phyloP scores from a whole-genome alignment of 2,888 invertebrate genomes.

The Onchidella celtica region DNA sequence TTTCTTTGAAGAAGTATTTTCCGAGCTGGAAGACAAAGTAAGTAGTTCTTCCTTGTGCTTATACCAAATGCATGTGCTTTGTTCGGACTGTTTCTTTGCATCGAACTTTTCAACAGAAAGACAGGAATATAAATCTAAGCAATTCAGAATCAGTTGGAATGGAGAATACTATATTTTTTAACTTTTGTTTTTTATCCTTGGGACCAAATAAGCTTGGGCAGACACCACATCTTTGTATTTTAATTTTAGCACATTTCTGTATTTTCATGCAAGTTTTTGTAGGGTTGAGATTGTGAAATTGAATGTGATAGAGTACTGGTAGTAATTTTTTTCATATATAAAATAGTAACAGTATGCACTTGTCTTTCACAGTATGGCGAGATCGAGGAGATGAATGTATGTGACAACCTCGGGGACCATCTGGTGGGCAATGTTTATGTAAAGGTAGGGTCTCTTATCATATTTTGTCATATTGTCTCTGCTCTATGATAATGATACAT shows the following conservation, averaged over 20 bases:
- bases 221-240: neutral
- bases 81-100: too few relatives aligned
- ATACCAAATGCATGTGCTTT: neutral
- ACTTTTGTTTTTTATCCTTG: too few relatives aligned
- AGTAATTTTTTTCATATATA: too few relatives aligned
- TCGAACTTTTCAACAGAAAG: neutral
- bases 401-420: conserved; percentile 99
- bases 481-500: too few relatives aligned
- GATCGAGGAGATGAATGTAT: conserved; percentile 99
- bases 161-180: too few relatives aligned
- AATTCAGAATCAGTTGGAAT: neutral
- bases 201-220: too few relatives aligned
- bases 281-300: too few relatives aligned
- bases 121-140: neutral
- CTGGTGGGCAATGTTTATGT: conserved; percentile 99
- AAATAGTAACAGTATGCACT: too few relatives aligned
- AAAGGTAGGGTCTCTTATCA: conserved; percentile 84
- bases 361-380: conserved; percentile 98
- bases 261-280: neutral
- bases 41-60: conserved; percentile 23
- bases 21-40: conserved; percentile 97
- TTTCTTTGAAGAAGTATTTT: conserved; percentile 99
- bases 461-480: neutral
- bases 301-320: too few relatives aligned
- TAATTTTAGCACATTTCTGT: neutral